Conservation (phyloP, 2,888 invertebrate species). For the Drosophila neonasuta region DNA sequence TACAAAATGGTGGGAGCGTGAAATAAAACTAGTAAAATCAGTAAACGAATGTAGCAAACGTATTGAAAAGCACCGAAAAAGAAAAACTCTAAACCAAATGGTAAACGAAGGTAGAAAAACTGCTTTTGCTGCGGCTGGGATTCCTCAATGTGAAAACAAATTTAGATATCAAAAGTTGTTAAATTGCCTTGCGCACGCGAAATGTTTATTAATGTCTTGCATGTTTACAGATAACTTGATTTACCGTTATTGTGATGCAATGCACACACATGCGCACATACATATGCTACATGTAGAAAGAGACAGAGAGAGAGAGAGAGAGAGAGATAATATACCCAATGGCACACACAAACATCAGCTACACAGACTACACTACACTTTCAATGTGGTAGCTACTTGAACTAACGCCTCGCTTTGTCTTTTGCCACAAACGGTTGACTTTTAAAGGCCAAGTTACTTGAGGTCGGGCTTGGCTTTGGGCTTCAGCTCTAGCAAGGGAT, state of each 20-base stretch:
- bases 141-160: constrained; percentile 68
- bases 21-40: constrained; percentile 8
- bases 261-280: constrained; percentile 52
- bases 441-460: constrained; percentile 64
- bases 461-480: constrained; percentile 4
- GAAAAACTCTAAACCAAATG: constrained; percentile 28
- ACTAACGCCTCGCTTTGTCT: constrained; percentile 56
- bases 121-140: constrained; percentile 15
- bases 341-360: neutral
- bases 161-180: constrained; percentile 80
- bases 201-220: constrained; percentile 80
- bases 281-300: neutral
- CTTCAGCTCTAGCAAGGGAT: neutral
- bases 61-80: constrained; percentile 22
- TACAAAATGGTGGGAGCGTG: too few relatives aligned
- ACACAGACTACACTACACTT: neutral
- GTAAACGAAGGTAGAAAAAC: constrained; percentile 33
- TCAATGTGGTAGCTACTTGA: constrained; percentile 46
- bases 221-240: constrained; percentile 80
- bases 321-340: too few relatives aligned
- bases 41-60: constrained; percentile 51
- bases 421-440: constrained; percentile 58
- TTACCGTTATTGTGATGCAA: constrained; percentile 79
- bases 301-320: too few relatives aligned
- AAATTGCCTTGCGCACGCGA: constrained; percentile 81